Percentiles rank a stretch among this genome's conserved stretches.
phyloP scores from a whole-genome alignment of 2,113 vertebrate genomes.

The Mirza zaza region DNA sequence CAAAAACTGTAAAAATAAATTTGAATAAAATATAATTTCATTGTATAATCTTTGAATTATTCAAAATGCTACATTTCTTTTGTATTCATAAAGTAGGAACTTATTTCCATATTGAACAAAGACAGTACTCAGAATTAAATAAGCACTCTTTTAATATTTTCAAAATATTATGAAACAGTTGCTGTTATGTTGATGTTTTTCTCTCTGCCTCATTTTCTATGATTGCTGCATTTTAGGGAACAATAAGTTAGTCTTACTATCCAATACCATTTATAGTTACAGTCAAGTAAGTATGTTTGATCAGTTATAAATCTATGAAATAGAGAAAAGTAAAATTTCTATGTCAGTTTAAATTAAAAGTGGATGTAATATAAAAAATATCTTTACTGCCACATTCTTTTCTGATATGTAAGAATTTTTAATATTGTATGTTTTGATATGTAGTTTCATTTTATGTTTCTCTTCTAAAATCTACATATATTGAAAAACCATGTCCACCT shows the following conservation, averaged over 20 bases:
- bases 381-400: background rate
- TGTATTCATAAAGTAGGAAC: background rate
- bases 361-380: background rate
- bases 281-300: background rate
- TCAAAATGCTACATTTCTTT: background rate
- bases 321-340: background rate
- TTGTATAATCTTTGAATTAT: slow-evolving; percentile 5
- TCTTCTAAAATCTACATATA: slow-evolving; percentile 16
- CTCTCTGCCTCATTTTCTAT: background rate
- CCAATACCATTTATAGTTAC: background rate
- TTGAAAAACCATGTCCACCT: slow-evolving; percentile 23
- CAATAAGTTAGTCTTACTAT: background rate
- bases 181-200: background rate
- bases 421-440: slow-evolving; percentile 21
- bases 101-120: slow-evolving; percentile 48
- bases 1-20: background rate
- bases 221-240: slow-evolving; percentile 14
- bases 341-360: slow-evolving; percentile 13
- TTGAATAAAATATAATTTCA: slow-evolving; percentile 6
- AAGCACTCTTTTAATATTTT: background rate
- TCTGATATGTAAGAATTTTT: slow-evolving; percentile 31
- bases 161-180: background rate
- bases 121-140: background rate
- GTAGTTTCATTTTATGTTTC: slow-evolving; percentile 27
- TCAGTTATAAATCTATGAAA: background rate